Percentiles rank a stretch among this genome's conserved stretches.
phyloP scores from a whole-genome alignment of 2,113 vertebrate species.

The Dascyllus trimaculatus region DNA sequence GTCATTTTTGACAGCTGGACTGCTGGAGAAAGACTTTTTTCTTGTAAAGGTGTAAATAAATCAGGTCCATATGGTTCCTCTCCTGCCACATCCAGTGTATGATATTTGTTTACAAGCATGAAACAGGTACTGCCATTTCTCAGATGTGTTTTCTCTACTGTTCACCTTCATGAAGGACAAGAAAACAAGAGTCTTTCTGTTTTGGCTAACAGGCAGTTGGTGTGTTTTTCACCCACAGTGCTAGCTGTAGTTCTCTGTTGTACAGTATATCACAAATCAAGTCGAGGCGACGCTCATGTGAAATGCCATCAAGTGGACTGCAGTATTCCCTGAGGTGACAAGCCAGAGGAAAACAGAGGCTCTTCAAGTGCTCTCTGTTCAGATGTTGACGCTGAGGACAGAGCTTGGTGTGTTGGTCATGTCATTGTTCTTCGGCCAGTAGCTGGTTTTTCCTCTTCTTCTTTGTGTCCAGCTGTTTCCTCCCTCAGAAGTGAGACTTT shows the following conservation, averaged over 20 bases:
- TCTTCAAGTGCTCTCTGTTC: slow-evolving; percentile 29
- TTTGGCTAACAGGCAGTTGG: slow-evolving; percentile 12
- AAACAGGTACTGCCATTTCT: slow-evolving; percentile 75
- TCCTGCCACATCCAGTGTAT: slow-evolving; percentile 43
- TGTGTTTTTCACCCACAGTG: slow-evolving; percentile 10
- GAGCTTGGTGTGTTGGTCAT: slow-evolving; percentile 47
- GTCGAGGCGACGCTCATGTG: slow-evolving; percentile 23
- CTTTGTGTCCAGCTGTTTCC: slow-evolving; percentile 85
- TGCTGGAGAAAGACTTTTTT: slow-evolving; percentile 51
- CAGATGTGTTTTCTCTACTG: slow-evolving; percentile 38
- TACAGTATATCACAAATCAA: slow-evolving; percentile 6
- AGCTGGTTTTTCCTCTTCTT: slow-evolving; percentile 72
- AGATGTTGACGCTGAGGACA: slow-evolving; percentile 14
- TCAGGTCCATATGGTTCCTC: slow-evolving; percentile 44
- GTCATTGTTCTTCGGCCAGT: slow-evolving; percentile 74
- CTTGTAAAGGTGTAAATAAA: slow-evolving; percentile 68
- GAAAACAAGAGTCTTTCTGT: slow-evolving; percentile 27
- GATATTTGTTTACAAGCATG: slow-evolving; percentile 76
- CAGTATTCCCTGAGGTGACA: slow-evolving; percentile 38
- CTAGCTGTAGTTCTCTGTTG: slow-evolving; percentile 21
- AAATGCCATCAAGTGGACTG: slow-evolving; percentile 64
- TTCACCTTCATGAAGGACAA: slow-evolving; percentile 23
- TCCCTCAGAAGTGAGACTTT: slow-evolving; percentile 76
- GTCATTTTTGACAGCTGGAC: slow-evolving; percentile 52
- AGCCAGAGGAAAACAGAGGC: slow-evolving; percentile 33